Percentiles rank a stretch among this genome's conserved stretches.
Conservation (phyloP, 2,797 vertebrate species). For the Malacoraja senta region DNA sequence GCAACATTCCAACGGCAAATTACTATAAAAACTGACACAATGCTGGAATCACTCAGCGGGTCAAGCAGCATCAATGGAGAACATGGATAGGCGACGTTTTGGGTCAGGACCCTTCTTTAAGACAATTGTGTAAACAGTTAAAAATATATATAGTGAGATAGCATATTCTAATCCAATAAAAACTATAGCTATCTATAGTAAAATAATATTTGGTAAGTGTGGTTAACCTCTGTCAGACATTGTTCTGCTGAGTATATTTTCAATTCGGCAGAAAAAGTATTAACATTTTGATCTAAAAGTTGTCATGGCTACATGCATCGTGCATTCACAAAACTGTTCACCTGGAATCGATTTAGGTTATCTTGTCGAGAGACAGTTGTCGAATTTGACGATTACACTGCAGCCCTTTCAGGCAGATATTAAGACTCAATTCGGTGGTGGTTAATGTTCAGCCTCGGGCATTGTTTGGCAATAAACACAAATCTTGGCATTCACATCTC, state of each 20-base stretch:
- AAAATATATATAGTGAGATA: background rate
- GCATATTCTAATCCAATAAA: background rate
- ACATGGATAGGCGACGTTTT: too few species aligned
- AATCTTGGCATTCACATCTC: background rate
- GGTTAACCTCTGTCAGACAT: background rate
- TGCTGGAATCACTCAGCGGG: too few species aligned
- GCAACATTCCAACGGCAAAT: background rate
- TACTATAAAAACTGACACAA: background rate
- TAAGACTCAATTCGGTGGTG: background rate
- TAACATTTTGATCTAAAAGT: background rate
- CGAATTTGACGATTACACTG: constrained; percentile 10
- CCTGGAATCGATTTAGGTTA: constrained; percentile 8
- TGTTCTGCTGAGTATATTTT: background rate
- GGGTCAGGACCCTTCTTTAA: too few species aligned
- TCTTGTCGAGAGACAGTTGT: background rate
- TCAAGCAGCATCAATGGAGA: too few species aligned
- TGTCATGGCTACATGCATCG: background rate
- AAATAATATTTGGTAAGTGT: background rate
- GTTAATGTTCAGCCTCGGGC: constrained; percentile 2
- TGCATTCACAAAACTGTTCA: background rate
- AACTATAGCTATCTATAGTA: background rate
- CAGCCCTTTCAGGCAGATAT: constrained; percentile 28
- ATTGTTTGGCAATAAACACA: background rate
- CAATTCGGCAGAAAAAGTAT: background rate
- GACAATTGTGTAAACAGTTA: background rate